Conservation (phyloP, 2,888 invertebrate genomes). For the Volucella zonaria region DNA sequence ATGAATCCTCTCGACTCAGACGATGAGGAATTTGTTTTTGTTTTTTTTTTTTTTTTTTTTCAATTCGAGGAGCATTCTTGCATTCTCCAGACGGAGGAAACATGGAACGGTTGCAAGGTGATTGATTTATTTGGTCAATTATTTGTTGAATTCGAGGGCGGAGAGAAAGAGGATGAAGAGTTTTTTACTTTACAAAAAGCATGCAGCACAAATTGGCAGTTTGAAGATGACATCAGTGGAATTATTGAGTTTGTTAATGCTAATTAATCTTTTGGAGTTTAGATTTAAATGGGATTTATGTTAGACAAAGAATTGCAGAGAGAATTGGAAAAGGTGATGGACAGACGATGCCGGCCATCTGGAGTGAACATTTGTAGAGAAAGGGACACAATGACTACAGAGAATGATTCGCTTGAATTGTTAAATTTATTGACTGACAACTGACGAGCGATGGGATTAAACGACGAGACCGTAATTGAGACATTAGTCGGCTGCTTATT, state of each 20-base stretch:
- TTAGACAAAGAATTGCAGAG: no score
- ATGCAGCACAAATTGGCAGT: not conserved
- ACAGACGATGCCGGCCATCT: no score
- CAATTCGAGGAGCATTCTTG: slow-evolving; percentile 10
- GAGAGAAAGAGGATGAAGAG: not conserved
- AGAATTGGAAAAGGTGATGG: no score
- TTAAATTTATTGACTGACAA: no score
- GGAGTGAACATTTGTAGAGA: no score
- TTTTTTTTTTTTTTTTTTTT: not conserved
- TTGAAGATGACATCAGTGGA: slow-evolving; percentile 16
- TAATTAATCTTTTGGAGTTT: slow-evolving; percentile 18
- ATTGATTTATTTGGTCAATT: slow-evolving; percentile 52
- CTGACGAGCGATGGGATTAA: no score
- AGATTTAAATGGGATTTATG: not conserved
- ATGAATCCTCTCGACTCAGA: slow-evolving; percentile 6
- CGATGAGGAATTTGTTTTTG: not conserved
- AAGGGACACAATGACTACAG: no score
- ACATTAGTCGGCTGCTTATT: no score
- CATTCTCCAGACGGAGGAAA: slow-evolving; percentile 12
- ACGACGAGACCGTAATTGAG: no score
- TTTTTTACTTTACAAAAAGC: not conserved
- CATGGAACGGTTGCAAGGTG: slow-evolving; percentile 24
- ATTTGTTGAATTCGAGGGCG: not conserved
- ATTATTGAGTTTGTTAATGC: slow-evolving; percentile 19
- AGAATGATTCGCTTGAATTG: no score